phyloP scores from a whole-genome alignment of 2,113 vertebrate species.

The Bettongia penicillata region DNA sequence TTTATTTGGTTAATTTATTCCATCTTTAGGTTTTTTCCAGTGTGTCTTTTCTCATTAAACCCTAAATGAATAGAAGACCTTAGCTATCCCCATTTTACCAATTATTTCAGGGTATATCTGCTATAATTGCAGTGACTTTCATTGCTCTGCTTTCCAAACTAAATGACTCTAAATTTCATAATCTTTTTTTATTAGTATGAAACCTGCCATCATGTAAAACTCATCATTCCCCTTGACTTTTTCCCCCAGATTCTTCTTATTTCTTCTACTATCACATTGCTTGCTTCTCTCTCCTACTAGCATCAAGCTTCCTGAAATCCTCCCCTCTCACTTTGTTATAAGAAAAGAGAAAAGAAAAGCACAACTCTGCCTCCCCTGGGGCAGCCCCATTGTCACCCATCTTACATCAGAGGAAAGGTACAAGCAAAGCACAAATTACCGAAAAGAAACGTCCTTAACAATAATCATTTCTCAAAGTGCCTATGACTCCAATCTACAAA shows the following conservation, averaged over 20 bases:
- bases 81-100: fast-evolving
- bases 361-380: not conserved
- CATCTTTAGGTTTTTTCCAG: not conserved
- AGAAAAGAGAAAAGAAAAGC: not conserved
- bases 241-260: not conserved
- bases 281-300: slow-evolving; percentile 6
- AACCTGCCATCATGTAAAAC: not conserved
- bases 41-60: not conserved
- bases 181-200: not conserved
- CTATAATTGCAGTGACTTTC: not conserved
- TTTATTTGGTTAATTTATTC: not conserved
- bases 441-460: slow-evolving; percentile 59
- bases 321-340: slow-evolving; percentile 21
- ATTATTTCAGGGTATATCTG: not conserved
- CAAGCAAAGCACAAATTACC: slow-evolving; percentile 54
- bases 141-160: not conserved
- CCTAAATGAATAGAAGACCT: not conserved
- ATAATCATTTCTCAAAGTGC: slow-evolving; percentile 58
- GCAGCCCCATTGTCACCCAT: not conserved
- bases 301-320: slow-evolving; percentile 6
- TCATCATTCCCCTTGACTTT: slow-evolving; percentile 8
- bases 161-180: not conserved
- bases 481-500: slow-evolving; percentile 54
- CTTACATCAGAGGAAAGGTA: slow-evolving; percentile 62
- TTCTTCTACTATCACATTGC: not conserved